These are phyloP conservation scores for Druceiella hillmani DNA, from an alignment of 2,888 invertebrate genomes.

Conservation along the genomic window DNA sequence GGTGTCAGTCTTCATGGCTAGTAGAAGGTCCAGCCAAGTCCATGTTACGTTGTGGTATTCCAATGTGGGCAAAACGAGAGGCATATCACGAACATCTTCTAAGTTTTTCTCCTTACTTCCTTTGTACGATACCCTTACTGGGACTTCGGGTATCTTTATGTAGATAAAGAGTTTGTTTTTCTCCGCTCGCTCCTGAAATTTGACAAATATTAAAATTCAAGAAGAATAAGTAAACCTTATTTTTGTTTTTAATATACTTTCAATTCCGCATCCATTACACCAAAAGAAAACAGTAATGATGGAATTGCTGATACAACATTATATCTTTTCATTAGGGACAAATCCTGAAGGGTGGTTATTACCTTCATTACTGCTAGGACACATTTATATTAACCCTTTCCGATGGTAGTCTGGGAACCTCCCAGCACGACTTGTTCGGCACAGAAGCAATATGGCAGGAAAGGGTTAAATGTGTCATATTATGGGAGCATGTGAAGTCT, in stretches of 20 bases:
- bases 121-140: constrained; percentile 89
- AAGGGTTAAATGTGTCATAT: no score
- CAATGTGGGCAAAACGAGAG: constrained; percentile 88
- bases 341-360: no score
- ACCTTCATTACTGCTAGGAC: no score
- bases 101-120: constrained; percentile 98
- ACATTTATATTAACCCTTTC: no score
- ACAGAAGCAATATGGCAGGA: no score
- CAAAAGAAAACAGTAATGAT: no score
- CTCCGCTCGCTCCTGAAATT: constrained; percentile 84
- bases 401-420: no score
- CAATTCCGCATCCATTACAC: no score
- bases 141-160: constrained; percentile 97
- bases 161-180: constrained; percentile 98
- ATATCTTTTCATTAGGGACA: no score
- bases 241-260: constrained; percentile 6
- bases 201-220: constrained; percentile 7
- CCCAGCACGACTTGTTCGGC: no score
- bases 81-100: constrained; percentile 91
- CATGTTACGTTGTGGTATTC: constrained; percentile 99
- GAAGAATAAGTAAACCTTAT: background rate
- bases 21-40: constrained; percentile 97
- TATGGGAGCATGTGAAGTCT: no score
- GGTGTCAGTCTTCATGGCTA: constrained; percentile 93
- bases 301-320: no score